These are phyloP conservation scores for Acronicta aceris DNA, from an alignment of 2,888 invertebrate genomes.

Conservation along the genomic window DNA sequence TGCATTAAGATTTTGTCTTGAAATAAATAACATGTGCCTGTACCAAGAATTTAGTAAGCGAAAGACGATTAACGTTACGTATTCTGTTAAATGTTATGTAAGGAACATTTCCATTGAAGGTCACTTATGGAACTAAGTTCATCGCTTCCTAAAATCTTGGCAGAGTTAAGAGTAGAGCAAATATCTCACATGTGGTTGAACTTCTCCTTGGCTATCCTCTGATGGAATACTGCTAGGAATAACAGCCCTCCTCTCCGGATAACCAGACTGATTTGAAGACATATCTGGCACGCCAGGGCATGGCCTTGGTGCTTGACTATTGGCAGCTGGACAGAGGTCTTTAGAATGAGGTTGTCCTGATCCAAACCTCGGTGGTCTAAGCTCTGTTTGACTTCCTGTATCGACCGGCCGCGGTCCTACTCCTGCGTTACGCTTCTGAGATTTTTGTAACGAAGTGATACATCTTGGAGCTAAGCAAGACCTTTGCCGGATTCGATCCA, in stretches of 20 bases:
- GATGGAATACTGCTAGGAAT: slow-evolving; percentile 12
- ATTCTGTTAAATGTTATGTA: too few species aligned
- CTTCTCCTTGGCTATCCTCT: slow-evolving; percentile 14
- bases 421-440: slow-evolving; percentile 45
- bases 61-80: too few species aligned
- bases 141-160: too few species aligned
- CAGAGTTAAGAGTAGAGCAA: not conserved
- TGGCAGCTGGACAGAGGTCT: not conserved
- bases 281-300: slow-evolving; percentile 1
- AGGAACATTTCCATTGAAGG: too few species aligned
- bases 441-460: slow-evolving; percentile 8
- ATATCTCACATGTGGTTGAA: slow-evolving; percentile 30
- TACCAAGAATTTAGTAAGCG: too few species aligned
- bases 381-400: slow-evolving; percentile 61
- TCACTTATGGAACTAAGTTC: too few species aligned
- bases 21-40: too few species aligned
- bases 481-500: slow-evolving; percentile 65
- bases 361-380: slow-evolving; percentile 14
- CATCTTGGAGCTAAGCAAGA: slow-evolving; percentile 39
- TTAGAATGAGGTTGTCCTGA: not conserved
- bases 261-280: not conserved
- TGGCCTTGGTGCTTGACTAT: not conserved
- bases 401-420: slow-evolving; percentile 55
- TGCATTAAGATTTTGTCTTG: too few species aligned
- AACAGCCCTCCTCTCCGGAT: slow-evolving; percentile 5